Evolutionary conservation across 1,140 invertebrate genomes (phyloP), one percentile per base, ranked within the genome.

Genomic region (Drosophila pruinosa): DNA sequence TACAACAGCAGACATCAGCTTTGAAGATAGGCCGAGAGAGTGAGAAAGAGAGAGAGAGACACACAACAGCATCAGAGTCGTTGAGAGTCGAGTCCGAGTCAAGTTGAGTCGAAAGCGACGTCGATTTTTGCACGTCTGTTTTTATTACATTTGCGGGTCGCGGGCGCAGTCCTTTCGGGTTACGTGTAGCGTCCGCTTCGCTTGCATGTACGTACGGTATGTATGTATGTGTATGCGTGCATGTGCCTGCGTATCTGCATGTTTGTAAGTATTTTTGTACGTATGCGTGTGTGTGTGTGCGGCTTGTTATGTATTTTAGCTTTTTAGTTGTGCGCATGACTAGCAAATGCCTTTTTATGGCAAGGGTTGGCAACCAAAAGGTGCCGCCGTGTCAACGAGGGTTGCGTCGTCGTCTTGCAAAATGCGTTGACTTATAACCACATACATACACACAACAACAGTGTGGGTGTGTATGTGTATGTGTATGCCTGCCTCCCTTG

Each of bases 121-220:
- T 53, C 64, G 50, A 78, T 73, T 86, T 85, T 85, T 85, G 81
- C 81, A 85, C 81, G 77, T 88, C 68, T 85, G 82, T 86, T 86
- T 85, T 81, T 77, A 86, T 85, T 81, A 85, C 82, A 86, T 83
- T 72, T 77, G 77, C 81, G 62, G 61, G 72, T 59, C 61, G 68
- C 61, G 59, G 38, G 41, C 10, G 26, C 61, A 41, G 73, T 67
- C 74, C 78, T 78, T 78, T 76, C 53, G 52, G 50, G 31, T 71
- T 69, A 62, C 65, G 65, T 69, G 65, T 52, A 53, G 56, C 28
- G 5, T n/a, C n/a, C n/a, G 41, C 34, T 48, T 52, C 14, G 26
- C 28, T 61, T 43, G 26, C 39, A 5, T 59, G 48, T 77, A 65
- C 61, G 39, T 39, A 6, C n/a, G n/a, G 38, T 17, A n/a, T n/a